A percentile compares a stretch with the other conserved stretches of the same genome.
Conservation (phyloP, 37 sponge, comb jelly and placozoan species). For the Diacarnus erythraeanus region DNA sequence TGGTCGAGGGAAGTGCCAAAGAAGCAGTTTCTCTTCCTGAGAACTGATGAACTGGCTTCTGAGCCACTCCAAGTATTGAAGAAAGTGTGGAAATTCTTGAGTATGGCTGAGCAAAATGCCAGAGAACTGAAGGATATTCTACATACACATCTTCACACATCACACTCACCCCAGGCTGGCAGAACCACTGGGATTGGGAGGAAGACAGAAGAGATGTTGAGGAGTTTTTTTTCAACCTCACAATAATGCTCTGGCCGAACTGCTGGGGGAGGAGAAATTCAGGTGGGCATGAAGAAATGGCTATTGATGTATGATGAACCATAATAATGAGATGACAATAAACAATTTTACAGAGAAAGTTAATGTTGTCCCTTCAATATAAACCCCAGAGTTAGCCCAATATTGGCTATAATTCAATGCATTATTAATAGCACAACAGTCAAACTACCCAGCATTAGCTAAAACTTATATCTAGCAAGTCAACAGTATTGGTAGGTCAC, state of each 20-base stretch:
- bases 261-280: slow-evolving; percentile 16
- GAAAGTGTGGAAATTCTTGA: slow-evolving; percentile 47
- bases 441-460: too few species aligned
- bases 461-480: too few species aligned
- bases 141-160: too few species aligned
- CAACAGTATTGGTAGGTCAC: too few species aligned
- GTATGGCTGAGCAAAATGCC: not conserved
- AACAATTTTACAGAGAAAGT: not conserved
- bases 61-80: slow-evolving; percentile 19
- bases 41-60: slow-evolving; percentile 37
- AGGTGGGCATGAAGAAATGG: not conserved
- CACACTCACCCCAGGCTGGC: not conserved
- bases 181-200: not conserved
- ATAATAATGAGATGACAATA: not conserved
- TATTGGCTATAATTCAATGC: too few species aligned
- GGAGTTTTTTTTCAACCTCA: slow-evolving; percentile 18
- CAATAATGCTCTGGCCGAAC: slow-evolving; percentile 14
- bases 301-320: not conserved
- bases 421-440: too few species aligned
- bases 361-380: not conserved
- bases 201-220: slow-evolving; percentile 23
- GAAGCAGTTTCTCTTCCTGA: slow-evolving; percentile 49
- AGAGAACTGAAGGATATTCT: not conserved
- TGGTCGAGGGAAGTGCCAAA: slow-evolving; percentile 42
- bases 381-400: too few species aligned